Conservation (phyloP, 2,797 vertebrate genomes). For the Alca torda region DNA sequence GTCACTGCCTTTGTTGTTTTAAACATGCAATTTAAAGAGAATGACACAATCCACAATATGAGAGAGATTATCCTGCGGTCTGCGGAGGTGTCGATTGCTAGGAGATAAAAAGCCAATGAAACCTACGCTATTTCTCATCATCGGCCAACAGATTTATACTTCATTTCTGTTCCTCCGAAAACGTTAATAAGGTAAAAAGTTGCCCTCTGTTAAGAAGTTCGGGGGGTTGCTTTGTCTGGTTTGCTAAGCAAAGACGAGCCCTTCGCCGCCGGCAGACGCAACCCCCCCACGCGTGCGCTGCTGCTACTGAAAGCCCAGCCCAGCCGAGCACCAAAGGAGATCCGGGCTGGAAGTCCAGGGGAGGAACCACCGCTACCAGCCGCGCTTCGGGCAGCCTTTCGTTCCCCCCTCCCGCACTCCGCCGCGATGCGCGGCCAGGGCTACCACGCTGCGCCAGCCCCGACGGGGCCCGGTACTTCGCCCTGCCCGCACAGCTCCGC, state of each 20-base stretch:
- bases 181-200: background rate
- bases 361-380: background rate
- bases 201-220: background rate
- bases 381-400: background rate
- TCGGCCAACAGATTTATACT: background rate
- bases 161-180: background rate
- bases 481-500: background rate
- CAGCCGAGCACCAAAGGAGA: background rate
- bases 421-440: background rate
- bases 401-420: background rate
- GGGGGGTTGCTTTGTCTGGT: background rate
- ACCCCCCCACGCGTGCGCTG: background rate
- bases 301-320: background rate
- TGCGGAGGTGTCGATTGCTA: slow-evolving; percentile 56
- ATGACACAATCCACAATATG: slow-evolving; percentile 68
- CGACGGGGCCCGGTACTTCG: background rate
- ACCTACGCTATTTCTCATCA: slow-evolving; percentile 51
- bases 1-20: slow-evolving; percentile 77
- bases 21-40: slow-evolving; percentile 73
- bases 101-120: slow-evolving; percentile 56
- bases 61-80: slow-evolving; percentile 58
- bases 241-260: background rate
- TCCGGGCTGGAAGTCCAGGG: background rate
- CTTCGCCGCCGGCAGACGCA: background rate
- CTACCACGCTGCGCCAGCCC: background rate